phyloP scores from a whole-genome alignment of 2,797 vertebrate species.

The Myripristis jacobus region DNA sequence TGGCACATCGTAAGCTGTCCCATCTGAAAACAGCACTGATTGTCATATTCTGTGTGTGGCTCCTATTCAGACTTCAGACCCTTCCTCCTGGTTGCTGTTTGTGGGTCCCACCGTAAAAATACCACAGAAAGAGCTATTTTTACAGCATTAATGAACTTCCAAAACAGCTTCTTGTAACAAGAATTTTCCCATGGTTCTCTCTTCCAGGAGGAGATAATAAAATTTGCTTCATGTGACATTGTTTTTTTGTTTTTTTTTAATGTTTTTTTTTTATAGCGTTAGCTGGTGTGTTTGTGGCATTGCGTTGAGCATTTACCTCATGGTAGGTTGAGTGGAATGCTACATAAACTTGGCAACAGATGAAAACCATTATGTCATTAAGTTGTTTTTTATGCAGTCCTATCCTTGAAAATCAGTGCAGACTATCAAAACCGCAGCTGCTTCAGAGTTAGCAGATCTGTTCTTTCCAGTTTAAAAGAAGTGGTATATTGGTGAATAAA shows the following conservation, averaged over 20 bases:
- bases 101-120: too few species aligned
- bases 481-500: conserved; percentile 3
- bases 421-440: conserved; percentile 22
- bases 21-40: too few species aligned
- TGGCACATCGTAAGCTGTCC: too few species aligned
- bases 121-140: conserved; percentile 18
- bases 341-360: conserved; percentile 42
- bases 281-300: not conserved
- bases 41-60: too few species aligned
- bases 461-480: not conserved
- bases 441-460: too few species aligned
- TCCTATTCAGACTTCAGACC: too few species aligned
- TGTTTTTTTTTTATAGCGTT: too few species aligned
- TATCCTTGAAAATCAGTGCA: conserved; percentile 39
- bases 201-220: too few species aligned
- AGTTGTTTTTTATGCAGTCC: conserved; percentile 51
- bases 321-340: conserved; percentile 30
- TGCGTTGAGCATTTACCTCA: not conserved
- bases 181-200: conserved; percentile 7
- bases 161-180: not conserved
- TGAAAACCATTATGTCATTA: conserved; percentile 62
- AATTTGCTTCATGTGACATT: too few species aligned
- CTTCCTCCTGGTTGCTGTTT: not conserved
- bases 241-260: too few species aligned
- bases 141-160: conserved; percentile 21